phyloP scores from a whole-genome alignment of 2,888 invertebrate species.

The Xestobium rufovillosum region DNA sequence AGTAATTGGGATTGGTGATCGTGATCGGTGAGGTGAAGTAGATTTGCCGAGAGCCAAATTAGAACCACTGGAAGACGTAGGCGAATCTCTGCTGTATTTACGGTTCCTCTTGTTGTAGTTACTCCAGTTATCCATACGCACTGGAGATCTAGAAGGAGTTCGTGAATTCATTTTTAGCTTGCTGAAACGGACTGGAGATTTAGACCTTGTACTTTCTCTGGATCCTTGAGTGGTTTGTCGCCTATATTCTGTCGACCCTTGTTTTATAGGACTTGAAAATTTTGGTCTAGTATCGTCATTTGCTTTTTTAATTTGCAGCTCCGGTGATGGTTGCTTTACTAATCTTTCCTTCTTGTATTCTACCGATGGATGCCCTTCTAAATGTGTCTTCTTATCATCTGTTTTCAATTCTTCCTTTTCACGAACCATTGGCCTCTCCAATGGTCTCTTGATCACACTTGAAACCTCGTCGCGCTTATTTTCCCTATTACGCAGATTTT shows the following conservation, averaged over 20 bases:
- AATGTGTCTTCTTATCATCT: too few species aligned
- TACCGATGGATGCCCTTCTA: too few species aligned
- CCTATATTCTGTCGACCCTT: background rate
- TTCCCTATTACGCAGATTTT: conserved; percentile 15
- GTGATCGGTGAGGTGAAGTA: conserved; percentile 20
- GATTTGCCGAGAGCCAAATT: too few species aligned
- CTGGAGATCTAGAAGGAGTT: conserved; percentile 23
- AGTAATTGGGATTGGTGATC: conserved; percentile 28
- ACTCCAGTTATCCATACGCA: conserved; percentile 37
- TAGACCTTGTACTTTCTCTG: background rate
- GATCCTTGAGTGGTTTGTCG: background rate
- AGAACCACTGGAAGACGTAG: background rate
- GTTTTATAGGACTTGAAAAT: background rate
- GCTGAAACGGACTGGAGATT: background rate
- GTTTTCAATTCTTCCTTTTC: too few species aligned
- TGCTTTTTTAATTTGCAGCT: background rate
- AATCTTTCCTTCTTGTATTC: conserved; percentile 3
- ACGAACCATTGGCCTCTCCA: background rate
- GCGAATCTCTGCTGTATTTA: conserved; percentile 9
- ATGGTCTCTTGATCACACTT: background rate
- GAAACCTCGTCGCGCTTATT: conserved; percentile 13
- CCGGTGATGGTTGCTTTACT: too few species aligned
- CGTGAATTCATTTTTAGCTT: too few species aligned
- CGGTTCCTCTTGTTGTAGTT: conserved; percentile 31
- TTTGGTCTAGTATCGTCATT: background rate